Percentiles rank a stretch among this genome's conserved stretches.
Evolutionary conservation across 2,113 vertebrate species (phyloP).

Genomic region (Bos indicus): DNA sequence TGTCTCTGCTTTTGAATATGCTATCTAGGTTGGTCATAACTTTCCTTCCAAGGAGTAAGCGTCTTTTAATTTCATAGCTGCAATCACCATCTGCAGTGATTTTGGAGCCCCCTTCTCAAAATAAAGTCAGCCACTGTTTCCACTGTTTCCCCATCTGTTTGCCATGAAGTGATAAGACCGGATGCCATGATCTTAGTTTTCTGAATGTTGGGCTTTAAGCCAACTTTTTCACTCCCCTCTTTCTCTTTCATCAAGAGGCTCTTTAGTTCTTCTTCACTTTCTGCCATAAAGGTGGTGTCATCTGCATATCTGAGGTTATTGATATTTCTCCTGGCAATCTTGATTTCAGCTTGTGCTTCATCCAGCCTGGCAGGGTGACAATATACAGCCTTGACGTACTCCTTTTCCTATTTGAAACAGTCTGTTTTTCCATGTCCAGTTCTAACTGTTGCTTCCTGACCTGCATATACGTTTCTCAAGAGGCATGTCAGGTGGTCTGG

Average conservation of each 20-base stretch:
- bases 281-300: neutral
- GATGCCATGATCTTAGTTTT: no score
- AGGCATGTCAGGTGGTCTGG: neutral
- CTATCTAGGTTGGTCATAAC: neutral
- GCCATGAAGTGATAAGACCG: no score
- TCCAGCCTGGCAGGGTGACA: neutral
- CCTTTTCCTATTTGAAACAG: no score
- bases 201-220: no score
- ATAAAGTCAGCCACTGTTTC: neutral
- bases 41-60: neutral
- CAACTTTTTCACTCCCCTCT: no score
- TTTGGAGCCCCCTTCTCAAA: no score
- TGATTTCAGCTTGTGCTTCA: neutral
- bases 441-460: no score
- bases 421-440: no score
- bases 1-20: neutral
- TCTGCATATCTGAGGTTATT: no score
- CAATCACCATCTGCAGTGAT: neutral
- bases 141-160: neutral
- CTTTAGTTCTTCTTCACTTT: neutral
- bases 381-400: no score
- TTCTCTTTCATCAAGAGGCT: no score
- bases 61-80: neutral
- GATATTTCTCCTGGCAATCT: neutral
- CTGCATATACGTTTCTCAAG: no score